These are phyloP conservation scores for Lampropteryx suffumata DNA, from an alignment of 2,888 invertebrate genomes.

Conservation along the genomic window DNA sequence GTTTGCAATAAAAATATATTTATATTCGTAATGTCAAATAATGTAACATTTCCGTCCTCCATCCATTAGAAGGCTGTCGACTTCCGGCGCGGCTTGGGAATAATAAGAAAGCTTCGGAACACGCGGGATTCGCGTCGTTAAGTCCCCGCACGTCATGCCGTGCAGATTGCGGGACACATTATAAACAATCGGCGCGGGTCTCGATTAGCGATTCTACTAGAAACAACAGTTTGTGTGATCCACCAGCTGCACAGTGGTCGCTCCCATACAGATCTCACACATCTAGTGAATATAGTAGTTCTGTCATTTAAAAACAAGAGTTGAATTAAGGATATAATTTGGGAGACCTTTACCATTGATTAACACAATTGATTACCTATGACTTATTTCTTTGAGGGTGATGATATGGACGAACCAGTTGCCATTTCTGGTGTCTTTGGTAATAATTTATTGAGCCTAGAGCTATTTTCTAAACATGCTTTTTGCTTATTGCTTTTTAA, in stretches of 20 bases:
- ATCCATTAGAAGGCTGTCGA: conserved; percentile 4
- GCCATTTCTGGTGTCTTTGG: too few relatives aligned
- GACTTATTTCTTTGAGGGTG: too few relatives aligned
- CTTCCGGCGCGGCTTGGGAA: conserved; percentile 3
- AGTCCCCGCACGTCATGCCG: conserved; percentile 42
- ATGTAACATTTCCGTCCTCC: conserved; percentile 1
- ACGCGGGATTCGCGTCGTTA: conserved; percentile 25
- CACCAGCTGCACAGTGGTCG: neutral
- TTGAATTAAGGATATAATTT: too few relatives aligned
- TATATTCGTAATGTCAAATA: conserved; percentile 5
- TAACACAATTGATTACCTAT: too few relatives aligned
- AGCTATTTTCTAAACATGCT: too few relatives aligned
- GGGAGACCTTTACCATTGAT: too few relatives aligned
- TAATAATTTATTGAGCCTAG: too few relatives aligned
- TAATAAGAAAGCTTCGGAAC: conserved; percentile 1
- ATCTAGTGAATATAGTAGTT: too few relatives aligned
- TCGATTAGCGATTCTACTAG: conserved; percentile 8
- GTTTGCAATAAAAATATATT: neutral
- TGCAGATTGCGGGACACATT: conserved; percentile 45
- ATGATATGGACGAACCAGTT: too few relatives aligned
- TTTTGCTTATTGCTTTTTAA: too few relatives aligned
- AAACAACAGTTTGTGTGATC: neutral
- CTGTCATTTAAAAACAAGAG: too few relatives aligned
- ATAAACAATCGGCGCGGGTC: conserved; percentile 39
- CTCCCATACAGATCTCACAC: neutral